Evolutionary conservation across 2,113 vertebrate genomes (phyloP).

Genomic region (Pardalotus punctatus): DNA sequence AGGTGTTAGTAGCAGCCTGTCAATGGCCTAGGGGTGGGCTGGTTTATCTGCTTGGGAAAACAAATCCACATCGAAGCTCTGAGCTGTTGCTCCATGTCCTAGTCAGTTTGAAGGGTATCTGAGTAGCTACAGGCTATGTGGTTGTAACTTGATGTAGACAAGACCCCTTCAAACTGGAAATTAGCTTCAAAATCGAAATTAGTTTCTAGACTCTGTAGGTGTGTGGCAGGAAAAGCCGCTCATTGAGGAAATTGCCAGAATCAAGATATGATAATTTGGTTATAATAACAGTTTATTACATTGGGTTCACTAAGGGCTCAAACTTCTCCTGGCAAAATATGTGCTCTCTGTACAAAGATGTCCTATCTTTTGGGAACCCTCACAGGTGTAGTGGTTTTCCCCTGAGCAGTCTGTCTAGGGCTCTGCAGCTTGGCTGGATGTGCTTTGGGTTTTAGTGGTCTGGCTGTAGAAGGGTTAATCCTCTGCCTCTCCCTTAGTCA

Average conservation of each 20-base stretch:
- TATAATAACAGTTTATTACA: not conserved
- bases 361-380: not conserved
- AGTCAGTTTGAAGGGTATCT: not conserved
- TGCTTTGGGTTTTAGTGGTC: not conserved
- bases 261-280: not conserved
- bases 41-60: not conserved
- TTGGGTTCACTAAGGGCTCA: not conserved
- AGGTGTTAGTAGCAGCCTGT: not conserved
- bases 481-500: not conserved
- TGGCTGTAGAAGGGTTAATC: not conserved
- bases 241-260: not conserved
- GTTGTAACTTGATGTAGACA: not conserved
- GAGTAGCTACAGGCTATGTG: not conserved
- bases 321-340: not conserved
- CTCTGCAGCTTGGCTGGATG: not conserved
- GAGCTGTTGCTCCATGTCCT: not conserved
- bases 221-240: not conserved
- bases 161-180: not conserved
- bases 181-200: not conserved
- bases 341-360: not conserved
- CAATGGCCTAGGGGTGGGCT: accelerated
- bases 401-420: not conserved
- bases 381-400: not conserved
- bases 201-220: not conserved
- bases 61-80: not conserved